Evolutionary conservation across 2,888 invertebrate genomes (phyloP), one percentile per base, ranked within the genome.

Genomic region (Caenorhabditis japonica): DNA sequence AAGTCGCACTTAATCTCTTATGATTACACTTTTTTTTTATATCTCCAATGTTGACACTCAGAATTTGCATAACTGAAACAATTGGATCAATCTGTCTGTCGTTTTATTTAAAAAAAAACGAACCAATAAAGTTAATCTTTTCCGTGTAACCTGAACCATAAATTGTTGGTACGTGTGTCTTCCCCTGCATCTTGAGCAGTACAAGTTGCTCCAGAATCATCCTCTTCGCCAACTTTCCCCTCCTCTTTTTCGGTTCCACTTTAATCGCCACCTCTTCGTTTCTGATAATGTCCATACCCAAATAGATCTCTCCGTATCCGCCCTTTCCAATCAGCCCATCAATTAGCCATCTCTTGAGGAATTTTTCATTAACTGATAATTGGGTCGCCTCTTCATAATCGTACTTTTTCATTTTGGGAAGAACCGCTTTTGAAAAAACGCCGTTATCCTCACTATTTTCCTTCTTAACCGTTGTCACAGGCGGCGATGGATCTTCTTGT

Each of bases 241-340:
- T 56, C 34, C 80, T 52, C 23, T 23, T 59, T 19, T 74, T 77
- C 34, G 78, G 80, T 43, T 83, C 83, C 10, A 60, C 82, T 41
- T 83, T 83, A 25, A 83, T 77, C 3, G 83, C 83, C 17, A 82
- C 80, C 41, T 76, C 73, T 46, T 76, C 78, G 10, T 61, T 51
- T 41, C 51, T 39, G 36, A 61, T 52, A 52, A 77, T 56, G 55
- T 83, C 83, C 10, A 72, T 53, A 8, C 80, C 78, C 39, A 68
- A 44, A 53, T 79, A 83, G 23, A 83, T 82, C 59, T 83, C 80
- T 1, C 83, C 83, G 58, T 83, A 83, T 21, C 81, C 74, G 19
- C 74, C 74, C 25, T 74, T 74, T 4, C 74, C 74, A 15, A 74
- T 74, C 1, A 74, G 51, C 21, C 76, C 78, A 38, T 79, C 64